Evolutionary conservation across 1,140 invertebrate genomes (phyloP).

Genomic region (Bombus polaris): DNA sequence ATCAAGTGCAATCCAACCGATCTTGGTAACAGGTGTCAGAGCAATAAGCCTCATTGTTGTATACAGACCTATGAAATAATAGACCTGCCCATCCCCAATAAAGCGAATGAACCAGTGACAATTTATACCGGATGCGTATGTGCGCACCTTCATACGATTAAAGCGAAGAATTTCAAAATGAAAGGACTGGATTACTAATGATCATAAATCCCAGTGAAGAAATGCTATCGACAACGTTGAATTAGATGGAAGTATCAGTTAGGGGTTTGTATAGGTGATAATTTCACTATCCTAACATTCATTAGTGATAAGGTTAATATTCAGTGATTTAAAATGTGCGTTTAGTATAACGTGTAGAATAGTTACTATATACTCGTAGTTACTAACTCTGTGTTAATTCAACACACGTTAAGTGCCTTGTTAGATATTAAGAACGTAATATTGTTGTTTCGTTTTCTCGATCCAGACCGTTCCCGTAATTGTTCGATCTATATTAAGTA

Average conservation of each 20-base stretch:
- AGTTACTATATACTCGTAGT: background rate
- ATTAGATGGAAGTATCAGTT: too few relatives aligned
- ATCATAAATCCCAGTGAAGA: background rate
- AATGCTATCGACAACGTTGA: background rate
- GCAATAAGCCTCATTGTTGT: slow-evolving; percentile 56
- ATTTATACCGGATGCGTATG: slow-evolving; percentile 69
- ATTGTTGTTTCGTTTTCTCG: background rate
- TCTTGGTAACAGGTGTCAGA: slow-evolving; percentile 51
- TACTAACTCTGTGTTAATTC: background rate
- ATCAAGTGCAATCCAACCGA: slow-evolving; percentile 56
- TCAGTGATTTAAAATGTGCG: background rate
- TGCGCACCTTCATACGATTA: background rate
- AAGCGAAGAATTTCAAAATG: too few relatives aligned
- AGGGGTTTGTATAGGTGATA: background rate
- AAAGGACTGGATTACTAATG: background rate
- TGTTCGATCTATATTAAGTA: background rate
- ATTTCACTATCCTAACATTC: background rate
- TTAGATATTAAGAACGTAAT: background rate
- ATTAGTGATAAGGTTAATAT: background rate
- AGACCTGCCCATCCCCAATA: background rate
- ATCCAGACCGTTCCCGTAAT: background rate
- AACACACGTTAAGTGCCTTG: background rate
- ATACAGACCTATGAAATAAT: slow-evolving; percentile 63
- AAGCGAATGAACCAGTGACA: slow-evolving; percentile 6
- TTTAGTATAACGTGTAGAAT: background rate